These are phyloP conservation scores for Neuroterus valhalla DNA, from an alignment of 1,140 invertebrate species.

Conservation along the genomic window DNA sequence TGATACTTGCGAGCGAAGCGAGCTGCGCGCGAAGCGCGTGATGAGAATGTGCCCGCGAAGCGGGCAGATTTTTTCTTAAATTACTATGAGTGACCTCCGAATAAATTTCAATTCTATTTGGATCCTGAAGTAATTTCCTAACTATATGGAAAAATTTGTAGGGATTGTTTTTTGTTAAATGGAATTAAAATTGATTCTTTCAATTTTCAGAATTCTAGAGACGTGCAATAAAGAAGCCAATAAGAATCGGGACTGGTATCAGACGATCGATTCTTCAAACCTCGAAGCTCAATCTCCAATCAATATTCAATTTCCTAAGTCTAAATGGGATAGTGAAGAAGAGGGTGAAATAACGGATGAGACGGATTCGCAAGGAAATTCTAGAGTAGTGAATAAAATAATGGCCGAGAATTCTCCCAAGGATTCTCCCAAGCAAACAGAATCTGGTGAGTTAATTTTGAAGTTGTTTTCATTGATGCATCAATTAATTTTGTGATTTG, in stretches of 20 bases:
- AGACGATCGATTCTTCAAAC: slow-evolving; percentile 51
- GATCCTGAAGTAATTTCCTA: no score
- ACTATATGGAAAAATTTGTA: no score
- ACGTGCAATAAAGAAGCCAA: slow-evolving; percentile 53
- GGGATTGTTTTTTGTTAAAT: no score
- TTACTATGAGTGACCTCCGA: no score
- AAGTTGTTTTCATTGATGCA: no score
- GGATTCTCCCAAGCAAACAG: neutral
- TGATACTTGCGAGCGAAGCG: no score
- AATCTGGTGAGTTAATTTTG: no score
- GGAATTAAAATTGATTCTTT: slow-evolving; percentile 4
- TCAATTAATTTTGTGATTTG: no score
- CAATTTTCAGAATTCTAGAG: slow-evolving; percentile 47
- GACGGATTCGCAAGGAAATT: slow-evolving; percentile 13
- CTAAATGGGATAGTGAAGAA: slow-evolving; percentile 73
- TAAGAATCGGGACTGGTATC: slow-evolving; percentile 58
- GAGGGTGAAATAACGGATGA: slow-evolving; percentile 33
- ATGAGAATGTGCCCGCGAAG: no score
- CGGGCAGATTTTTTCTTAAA: no score
- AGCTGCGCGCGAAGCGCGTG: no score
- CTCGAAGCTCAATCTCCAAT: slow-evolving; percentile 45
- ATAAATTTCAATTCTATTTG: no score
- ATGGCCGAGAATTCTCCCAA: slow-evolving; percentile 7
- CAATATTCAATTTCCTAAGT: slow-evolving; percentile 63
- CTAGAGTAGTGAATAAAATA: slow-evolving; percentile 36